Evolutionary conservation across 2,888 invertebrate species (phyloP).

Genomic region (Actias luna): DNA sequence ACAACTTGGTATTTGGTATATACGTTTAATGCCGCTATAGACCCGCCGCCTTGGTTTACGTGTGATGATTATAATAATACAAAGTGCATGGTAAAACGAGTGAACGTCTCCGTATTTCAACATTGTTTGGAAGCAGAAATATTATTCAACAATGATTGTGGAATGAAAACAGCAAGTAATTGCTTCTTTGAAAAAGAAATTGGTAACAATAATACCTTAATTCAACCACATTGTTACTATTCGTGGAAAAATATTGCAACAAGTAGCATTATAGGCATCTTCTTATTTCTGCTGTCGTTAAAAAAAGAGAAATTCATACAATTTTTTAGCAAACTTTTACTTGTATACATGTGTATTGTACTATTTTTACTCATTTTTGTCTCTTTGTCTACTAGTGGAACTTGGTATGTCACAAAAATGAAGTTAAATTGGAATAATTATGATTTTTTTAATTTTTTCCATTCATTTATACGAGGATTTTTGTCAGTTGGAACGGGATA

Average conservation of each 20-base stretch:
- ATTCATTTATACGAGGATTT: slow-evolving; percentile 47
- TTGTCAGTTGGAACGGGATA: slow-evolving; percentile 57
- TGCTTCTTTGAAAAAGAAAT: slow-evolving; percentile 66
- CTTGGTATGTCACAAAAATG: slow-evolving; percentile 58
- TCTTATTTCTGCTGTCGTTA: slow-evolving; percentile 54
- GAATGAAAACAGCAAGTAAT: slow-evolving; percentile 64
- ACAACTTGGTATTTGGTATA: slow-evolving; percentile 65
- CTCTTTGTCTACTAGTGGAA: slow-evolving; percentile 57
- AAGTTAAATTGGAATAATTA: slow-evolving; percentile 41
- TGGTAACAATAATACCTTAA: slow-evolving; percentile 47
- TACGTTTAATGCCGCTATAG: slow-evolving; percentile 53
- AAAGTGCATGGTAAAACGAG: slow-evolving; percentile 68
- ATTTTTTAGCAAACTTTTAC: slow-evolving; percentile 43
- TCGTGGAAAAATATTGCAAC: slow-evolving; percentile 55
- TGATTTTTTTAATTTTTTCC: slow-evolving; percentile 34
- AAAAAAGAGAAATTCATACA: slow-evolving; percentile 54
- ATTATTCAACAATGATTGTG: slow-evolving; percentile 61
- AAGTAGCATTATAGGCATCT: slow-evolving; percentile 35
- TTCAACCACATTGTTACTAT: slow-evolving; percentile 39
- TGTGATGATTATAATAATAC: slow-evolving; percentile 54
- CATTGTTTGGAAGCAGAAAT: slow-evolving; percentile 64
- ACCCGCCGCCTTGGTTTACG: slow-evolving; percentile 65
- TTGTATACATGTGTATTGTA: slow-evolving; percentile 43
- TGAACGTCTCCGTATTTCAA: slow-evolving; percentile 65
- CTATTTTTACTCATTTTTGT: slow-evolving; percentile 56